Conservation (phyloP, 2,797 vertebrate genomes). For the Sebastes itinus region DNA sequence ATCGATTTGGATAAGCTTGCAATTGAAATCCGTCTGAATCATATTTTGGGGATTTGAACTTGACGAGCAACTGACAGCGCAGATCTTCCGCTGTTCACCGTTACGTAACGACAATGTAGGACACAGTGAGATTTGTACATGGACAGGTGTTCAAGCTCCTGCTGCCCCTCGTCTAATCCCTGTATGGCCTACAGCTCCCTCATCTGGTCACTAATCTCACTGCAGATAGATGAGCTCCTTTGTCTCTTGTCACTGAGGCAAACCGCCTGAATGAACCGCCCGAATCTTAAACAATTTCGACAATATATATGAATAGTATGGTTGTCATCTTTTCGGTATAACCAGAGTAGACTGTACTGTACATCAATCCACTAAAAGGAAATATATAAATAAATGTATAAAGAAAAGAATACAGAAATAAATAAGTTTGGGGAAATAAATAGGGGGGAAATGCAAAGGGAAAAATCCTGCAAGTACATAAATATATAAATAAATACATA, state of each 20-base stretch:
- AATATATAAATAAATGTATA: background rate
- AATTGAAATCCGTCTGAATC: background rate
- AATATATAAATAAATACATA: background rate
- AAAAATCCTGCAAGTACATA: background rate
- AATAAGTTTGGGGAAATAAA: background rate
- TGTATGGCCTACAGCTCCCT: conserved; percentile 45
- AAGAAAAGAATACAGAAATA: background rate
- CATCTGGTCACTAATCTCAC: conserved; percentile 47
- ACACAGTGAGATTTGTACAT: conserved; percentile 57
- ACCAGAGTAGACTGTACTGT: background rate
- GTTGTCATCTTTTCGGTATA: background rate
- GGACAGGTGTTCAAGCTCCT: conserved; percentile 44
- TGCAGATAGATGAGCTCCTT: background rate
- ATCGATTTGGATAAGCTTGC: background rate
- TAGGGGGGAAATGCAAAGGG: background rate
- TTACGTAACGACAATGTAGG: conserved; percentile 63
- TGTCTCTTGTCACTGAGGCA: background rate
- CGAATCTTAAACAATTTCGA: background rate
- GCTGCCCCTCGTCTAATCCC: background rate
- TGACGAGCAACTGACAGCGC: conserved; percentile 29
- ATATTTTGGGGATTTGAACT: conserved; percentile 33
- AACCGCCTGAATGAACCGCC: background rate
- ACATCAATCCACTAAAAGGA: background rate
- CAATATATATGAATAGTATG: background rate
- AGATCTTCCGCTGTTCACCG: background rate